These are phyloP conservation scores for Lasiurus borealis DNA, from an alignment of 2,113 vertebrate genomes.

Conservation along the genomic window DNA sequence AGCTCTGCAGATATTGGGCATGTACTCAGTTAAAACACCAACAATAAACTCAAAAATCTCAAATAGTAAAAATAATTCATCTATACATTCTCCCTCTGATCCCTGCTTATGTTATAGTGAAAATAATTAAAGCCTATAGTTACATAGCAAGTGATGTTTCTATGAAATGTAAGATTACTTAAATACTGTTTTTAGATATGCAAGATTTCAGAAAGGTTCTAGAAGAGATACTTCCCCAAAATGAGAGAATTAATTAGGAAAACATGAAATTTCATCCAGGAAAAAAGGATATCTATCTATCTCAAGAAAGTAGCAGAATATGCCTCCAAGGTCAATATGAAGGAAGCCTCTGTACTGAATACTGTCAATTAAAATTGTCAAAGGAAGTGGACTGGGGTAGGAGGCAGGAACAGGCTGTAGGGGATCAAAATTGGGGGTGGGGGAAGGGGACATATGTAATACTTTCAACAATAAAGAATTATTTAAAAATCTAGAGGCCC, in stretches of 20 bases:
- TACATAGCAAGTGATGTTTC: neutral
- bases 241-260: neutral
- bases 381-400: too few relatives aligned
- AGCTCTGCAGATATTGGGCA: neutral
- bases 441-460: too few relatives aligned
- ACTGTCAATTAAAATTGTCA: neutral
- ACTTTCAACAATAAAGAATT: too few relatives aligned
- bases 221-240: neutral
- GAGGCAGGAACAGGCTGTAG: too few relatives aligned
- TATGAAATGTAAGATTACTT: neutral
- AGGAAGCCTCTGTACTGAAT: neutral
- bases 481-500: too few relatives aligned
- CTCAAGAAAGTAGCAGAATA: neutral
- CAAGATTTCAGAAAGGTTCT: neutral
- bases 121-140: neutral
- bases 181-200: neutral
- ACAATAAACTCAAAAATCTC: neutral
- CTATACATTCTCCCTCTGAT: neutral
- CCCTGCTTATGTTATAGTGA: neutral
- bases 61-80: neutral
- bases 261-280: neutral
- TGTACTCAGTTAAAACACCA: neutral
- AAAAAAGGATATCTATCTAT: neutral
- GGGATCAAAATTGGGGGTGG: too few relatives aligned
- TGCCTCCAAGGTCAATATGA: neutral